Base-by-base conservation (phyloP, 2,797 vertebrate species). In the Eulemur rubriventer region DNA sequence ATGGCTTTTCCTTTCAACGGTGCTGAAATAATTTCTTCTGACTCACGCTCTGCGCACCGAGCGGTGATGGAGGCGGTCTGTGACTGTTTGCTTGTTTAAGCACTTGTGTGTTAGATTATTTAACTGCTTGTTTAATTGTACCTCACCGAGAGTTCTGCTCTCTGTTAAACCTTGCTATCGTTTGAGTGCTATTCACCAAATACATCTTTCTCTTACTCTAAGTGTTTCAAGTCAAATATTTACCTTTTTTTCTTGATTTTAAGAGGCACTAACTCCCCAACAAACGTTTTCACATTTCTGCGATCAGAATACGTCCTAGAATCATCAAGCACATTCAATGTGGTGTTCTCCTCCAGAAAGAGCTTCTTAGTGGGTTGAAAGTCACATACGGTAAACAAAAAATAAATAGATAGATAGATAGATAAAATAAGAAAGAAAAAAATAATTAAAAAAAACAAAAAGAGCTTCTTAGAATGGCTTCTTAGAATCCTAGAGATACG, bases 191-290 rank as follows among this genome's bases (percentile, higher is more conserved):
- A 52, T n/a, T 93, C 81, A 70, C n/a, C 28, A 95, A 84, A 88
- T 59, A 95, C 12, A 70, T 75, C 28, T 72, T 96, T 79, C 69
- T 96, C 67, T 92, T 93, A 48, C 57, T 91, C 72, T 72, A 93
- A 76, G 57, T 73, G 46, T 41, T 80, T 93, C 22, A 50, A 80
- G 67, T 75, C 76, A 93, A 86, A 96, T 72, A 92, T 84, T 96
- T 96, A 89, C 67, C 26, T 81, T 89, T 67, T 93, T 96, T 91
- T 26, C 38, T 93, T 81, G 11, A 88, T 88, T 92, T 87, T 83
- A 82, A 96, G 38, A 83, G 82, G 79, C 12, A 81, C 20, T 70
- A 6, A 12, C 48, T 28, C 17, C 41, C n/a, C 26, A 35, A 69
- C 46, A 38, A 16, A 55, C 14, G 50, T 78, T 93, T 82, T 91